A percentile compares a stretch with the other conserved stretches of the same genome.
Conservation (phyloP, 2,888 invertebrate species). For the Pilophorus perplexus region DNA sequence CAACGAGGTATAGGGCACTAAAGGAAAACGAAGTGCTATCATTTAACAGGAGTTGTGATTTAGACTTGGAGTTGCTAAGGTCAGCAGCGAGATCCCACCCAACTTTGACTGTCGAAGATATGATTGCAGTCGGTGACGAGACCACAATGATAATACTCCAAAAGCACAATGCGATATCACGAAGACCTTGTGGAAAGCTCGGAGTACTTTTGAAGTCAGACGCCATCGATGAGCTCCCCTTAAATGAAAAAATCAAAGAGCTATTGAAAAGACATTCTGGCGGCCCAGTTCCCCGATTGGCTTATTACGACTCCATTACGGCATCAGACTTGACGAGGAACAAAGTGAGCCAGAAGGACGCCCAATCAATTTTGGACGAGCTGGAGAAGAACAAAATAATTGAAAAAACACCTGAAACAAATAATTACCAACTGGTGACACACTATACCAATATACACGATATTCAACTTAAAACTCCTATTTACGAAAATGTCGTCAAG, state of each 20-base stretch:
- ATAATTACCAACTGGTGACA: not conserved
- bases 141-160: too few relatives aligned
- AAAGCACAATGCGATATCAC: too few relatives aligned
- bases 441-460: not conserved
- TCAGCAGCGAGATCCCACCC: too few relatives aligned
- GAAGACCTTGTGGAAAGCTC: too few relatives aligned
- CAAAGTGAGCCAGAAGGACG: not conserved
- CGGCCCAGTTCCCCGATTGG: too few relatives aligned
- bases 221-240: too few relatives aligned
- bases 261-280: too few relatives aligned
- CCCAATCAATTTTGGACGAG: not conserved
- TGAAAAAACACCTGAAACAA: not conserved
- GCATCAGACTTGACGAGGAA: constrained; percentile 43
- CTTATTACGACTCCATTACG: constrained; percentile 43
- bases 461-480: not conserved
- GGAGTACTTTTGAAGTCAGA: too few relatives aligned
- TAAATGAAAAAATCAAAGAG: too few relatives aligned
- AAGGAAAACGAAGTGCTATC: constrained; percentile 17
- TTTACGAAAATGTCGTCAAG: not conserved
- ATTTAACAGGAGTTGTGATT: not conserved
- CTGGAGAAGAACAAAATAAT: not conserved
- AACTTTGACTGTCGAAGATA: too few relatives aligned
- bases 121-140: too few relatives aligned
- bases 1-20: constrained; percentile 9
- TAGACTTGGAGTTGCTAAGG: not conserved